Percentiles rank a stretch among this genome's conserved stretches.
Evolutionary conservation across 2,113 vertebrate genomes (phyloP).

Genomic region (Etia nguti): DNA sequence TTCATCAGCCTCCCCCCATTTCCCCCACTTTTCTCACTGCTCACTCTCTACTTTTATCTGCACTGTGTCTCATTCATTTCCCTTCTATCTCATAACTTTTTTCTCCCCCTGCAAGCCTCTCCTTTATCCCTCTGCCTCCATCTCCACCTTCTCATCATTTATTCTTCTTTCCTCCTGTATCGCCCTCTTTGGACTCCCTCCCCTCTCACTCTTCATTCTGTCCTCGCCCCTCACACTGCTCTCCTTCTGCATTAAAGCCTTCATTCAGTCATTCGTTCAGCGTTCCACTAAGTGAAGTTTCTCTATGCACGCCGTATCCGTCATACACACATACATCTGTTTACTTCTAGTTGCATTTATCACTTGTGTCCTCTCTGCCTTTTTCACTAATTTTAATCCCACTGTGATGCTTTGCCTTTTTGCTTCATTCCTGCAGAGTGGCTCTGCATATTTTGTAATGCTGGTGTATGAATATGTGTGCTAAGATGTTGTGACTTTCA

Average conservation of each 20-base stretch:
- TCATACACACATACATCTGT: not conserved
- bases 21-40: not conserved
- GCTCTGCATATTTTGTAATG: not conserved
- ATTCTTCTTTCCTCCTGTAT: conserved; percentile 33
- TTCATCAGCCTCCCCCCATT: not conserved
- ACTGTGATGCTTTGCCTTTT: not conserved
- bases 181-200: conserved; percentile 29
- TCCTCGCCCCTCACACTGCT: not conserved
- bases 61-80: conserved; percentile 14
- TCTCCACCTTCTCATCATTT: conserved; percentile 52
- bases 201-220: conserved; percentile 36
- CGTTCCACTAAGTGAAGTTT: conserved; percentile 20
- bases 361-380: not conserved
- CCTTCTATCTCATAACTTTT: not conserved
- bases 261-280: conserved; percentile 16
- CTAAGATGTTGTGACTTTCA: not conserved
- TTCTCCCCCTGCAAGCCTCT: not conserved
- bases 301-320: not conserved
- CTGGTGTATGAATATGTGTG: not conserved
- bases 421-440: not conserved
- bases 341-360: conserved; percentile 7
- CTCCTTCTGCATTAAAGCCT: not conserved
- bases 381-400: not conserved
- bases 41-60: conserved; percentile 10
- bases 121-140: conserved; percentile 1